These are phyloP conservation scores for Tetraodon nigroviridis DNA, from an alignment of 2,113 vertebrate genomes.

Conservation along the genomic window DNA sequence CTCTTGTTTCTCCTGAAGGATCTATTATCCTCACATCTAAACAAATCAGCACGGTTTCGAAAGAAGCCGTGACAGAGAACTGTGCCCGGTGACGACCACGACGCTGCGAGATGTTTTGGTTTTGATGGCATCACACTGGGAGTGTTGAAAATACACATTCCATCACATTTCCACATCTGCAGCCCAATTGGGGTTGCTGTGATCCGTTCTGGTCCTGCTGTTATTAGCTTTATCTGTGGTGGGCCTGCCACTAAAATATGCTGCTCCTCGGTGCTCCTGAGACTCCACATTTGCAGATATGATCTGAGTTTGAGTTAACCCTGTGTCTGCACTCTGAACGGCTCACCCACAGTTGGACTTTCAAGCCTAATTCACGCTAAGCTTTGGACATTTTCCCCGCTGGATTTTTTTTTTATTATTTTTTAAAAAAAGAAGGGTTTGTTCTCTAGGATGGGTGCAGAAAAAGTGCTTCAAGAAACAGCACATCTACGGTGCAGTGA, in stretches of 20 bases:
- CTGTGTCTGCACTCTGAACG: slow-evolving; percentile 17
- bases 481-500: slow-evolving; percentile 33
- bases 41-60: slow-evolving; percentile 14
- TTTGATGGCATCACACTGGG: slow-evolving; percentile 62
- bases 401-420: not conserved
- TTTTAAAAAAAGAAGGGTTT: slow-evolving; percentile 18
- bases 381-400: slow-evolving; percentile 6
- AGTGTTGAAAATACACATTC: slow-evolving; percentile 75
- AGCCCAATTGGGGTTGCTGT: slow-evolving; percentile 44
- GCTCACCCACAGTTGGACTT: slow-evolving; percentile 13
- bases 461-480: not conserved
- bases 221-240: slow-evolving; percentile 70
- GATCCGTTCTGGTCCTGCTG: slow-evolving; percentile 58
- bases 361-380: slow-evolving; percentile 24
- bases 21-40: slow-evolving; percentile 25
- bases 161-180: slow-evolving; percentile 62
- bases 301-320: slow-evolving; percentile 57
- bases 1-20: not conserved
- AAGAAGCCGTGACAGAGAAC: slow-evolving; percentile 3
- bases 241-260: slow-evolving; percentile 72
- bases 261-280: slow-evolving; percentile 42
- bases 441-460: slow-evolving; percentile 24
- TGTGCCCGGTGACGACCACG: slow-evolving; percentile 3
- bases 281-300: slow-evolving; percentile 52
- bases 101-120: slow-evolving; percentile 59